Percentiles rank a stretch among this genome's conserved stretches.
Evolutionary conservation across 2,113 vertebrate species (phyloP).

Genomic region (Gorsachius goisagi): DNA sequence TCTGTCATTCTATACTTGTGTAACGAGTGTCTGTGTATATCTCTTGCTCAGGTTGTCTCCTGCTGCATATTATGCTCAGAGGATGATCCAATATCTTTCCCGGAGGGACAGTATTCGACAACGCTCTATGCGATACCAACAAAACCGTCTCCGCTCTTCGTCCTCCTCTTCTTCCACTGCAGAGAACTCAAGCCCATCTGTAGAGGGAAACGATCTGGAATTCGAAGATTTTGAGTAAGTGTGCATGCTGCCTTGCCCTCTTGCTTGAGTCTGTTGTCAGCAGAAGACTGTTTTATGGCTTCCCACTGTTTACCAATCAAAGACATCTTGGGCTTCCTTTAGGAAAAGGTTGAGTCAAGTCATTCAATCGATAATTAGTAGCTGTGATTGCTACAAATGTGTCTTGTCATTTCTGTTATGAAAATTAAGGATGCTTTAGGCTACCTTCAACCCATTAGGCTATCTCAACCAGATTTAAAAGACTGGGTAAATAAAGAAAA

Average conservation of each 20-base stretch:
- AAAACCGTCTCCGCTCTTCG: constrained; percentile 91
- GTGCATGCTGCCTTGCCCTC: not conserved
- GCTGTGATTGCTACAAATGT: not conserved
- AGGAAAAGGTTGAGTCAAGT: not conserved
- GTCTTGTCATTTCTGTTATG: not conserved
- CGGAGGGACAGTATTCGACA: constrained; percentile 97
- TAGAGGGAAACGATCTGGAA: constrained; percentile 92
- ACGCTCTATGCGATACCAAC: constrained; percentile 93
- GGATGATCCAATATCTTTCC: constrained; percentile 99
- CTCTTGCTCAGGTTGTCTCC: constrained; percentile 88
- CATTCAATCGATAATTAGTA: not conserved
- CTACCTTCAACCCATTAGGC: not conserved
- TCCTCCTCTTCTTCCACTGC: constrained; percentile 83
- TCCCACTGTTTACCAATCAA: not conserved
- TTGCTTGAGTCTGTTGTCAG: not conserved
- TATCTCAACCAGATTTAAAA: not conserved
- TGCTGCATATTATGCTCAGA: constrained; percentile 97
- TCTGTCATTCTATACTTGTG: not conserved
- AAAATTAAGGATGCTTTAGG: not conserved
- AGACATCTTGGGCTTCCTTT: not conserved
- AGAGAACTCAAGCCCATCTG: constrained; percentile 80
- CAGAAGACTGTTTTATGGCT: not conserved
- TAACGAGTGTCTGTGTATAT: not conserved
- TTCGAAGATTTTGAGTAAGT: constrained; percentile 98
- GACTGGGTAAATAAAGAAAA: not conserved